Evolutionary conservation across 2,797 vertebrate genomes (phyloP), one percentile per base, ranked within the genome.

Genomic region (Enteromius viviparus): DNA sequence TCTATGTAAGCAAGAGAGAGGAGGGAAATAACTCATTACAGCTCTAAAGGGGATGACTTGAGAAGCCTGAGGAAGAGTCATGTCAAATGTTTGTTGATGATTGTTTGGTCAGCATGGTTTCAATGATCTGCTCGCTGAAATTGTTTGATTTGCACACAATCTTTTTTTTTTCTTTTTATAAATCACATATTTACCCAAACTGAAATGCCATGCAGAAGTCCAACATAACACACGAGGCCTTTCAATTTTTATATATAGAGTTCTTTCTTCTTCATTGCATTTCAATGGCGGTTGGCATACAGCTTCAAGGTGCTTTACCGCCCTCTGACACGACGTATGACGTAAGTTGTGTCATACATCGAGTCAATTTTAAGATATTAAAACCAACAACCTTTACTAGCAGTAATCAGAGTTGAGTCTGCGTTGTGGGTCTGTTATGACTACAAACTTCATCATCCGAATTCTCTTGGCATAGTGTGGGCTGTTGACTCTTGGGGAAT

Each of bases 341-440:
- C 40, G 2, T 10, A 42, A 42, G 40, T 9, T 9, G 7, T 9
- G 7, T 40, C 40, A 40, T 40, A 40, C 40, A 40, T 40, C 0
- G 40, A 40, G 40, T 40, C 37, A 7, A 7, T 37, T 37, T 37
- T 40, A 40, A 9, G 37, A 8, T 40, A 40, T 40, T 40, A 40
- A 90, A 91, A 14, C 23, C 45, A 72, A 19, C 89, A 91, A 84
- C 92, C 89, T 93, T 95, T 94, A 91, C 89, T 90, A 92, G 94
- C 89, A 94, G 94, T 95, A 94, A 96, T 96, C 94, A 95, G 80
- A 92, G 90, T 87, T 90, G 90, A 83, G 89, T 90, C 86, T 87
- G 87, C 90, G 89, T 92, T 92, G 92, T 92, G 84, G 34, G 71
- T 72, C 80, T 76, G 26, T 45, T 60, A 62, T 49, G 12, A 47